phyloP scores from a whole-genome alignment of 2,888 invertebrate genomes.

The Drosophila neonasuta region DNA sequence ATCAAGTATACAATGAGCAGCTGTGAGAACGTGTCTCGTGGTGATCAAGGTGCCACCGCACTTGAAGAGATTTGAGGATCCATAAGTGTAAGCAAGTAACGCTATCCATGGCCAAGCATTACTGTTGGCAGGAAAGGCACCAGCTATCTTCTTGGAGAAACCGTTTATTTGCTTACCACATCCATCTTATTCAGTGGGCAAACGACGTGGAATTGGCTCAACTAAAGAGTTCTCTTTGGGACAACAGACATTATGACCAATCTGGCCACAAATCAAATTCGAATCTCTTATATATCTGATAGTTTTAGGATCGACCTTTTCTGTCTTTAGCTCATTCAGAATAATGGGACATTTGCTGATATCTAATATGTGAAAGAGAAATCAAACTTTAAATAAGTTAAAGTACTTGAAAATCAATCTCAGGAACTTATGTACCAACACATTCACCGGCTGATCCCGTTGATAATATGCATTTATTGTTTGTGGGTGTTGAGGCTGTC shows the following conservation, averaged over 20 bases:
- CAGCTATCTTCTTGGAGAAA: conserved; percentile 86
- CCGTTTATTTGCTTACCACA: conserved; percentile 85
- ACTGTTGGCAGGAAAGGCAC: conserved; percentile 85
- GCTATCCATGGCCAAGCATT: conserved; percentile 91
- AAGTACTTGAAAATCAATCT: no score
- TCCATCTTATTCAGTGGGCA: conserved; percentile 79
- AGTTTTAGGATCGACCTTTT: conserved; percentile 66
- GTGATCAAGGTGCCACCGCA: conserved; percentile 83
- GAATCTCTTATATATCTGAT: conserved; percentile 70
- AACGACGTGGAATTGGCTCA: conserved; percentile 36
- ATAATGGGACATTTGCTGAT: conserved; percentile 67
- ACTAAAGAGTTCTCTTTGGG: conserved; percentile 51
- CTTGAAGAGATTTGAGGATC: conserved; percentile 78
- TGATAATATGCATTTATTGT: conserved; percentile 62
- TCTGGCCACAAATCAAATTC: conserved; percentile 67
- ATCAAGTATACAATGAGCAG: conserved; percentile 79
- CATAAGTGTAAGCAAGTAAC: conserved; percentile 86
- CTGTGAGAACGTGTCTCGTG: conserved; percentile 87
- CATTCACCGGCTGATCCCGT: conserved; percentile 68
- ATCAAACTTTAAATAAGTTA: background rate
- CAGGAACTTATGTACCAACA: conserved; percentile 54
- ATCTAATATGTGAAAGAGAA: conserved; percentile 42
- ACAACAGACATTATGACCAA: conserved; percentile 74
- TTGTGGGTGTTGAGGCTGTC: background rate
- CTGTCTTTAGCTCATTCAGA: conserved; percentile 57